phyloP scores from a whole-genome alignment of 2,797 vertebrate genomes.

The Acanthornis magna region DNA sequence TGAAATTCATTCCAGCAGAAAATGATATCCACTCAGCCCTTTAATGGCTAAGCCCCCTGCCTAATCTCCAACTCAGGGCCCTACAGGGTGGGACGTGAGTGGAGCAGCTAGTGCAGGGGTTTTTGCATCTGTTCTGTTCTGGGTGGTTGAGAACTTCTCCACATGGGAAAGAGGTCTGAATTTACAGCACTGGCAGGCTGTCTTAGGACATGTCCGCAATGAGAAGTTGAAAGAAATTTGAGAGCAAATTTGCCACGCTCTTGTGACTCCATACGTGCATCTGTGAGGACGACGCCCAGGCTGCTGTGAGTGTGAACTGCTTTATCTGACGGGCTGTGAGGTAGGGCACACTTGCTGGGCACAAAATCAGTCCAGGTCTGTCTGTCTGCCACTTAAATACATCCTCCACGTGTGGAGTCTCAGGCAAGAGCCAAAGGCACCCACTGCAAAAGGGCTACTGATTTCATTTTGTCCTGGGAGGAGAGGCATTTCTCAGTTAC shows the following conservation, averaged over 20 bases:
- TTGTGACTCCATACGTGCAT: fast-evolving
- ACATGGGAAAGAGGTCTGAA: background rate
- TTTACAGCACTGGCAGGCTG: background rate
- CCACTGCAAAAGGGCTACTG: background rate
- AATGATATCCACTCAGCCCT: background rate
- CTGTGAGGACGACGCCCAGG: background rate
- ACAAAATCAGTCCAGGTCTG: background rate
- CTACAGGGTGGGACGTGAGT: background rate
- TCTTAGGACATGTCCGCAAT: background rate
- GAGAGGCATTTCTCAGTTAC: background rate
- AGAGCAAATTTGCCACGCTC: background rate
- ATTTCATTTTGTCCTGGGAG: background rate
- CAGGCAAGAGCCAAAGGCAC: background rate
- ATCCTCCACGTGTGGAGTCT: background rate
- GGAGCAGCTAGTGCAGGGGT: background rate
- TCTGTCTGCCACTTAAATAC: background rate
- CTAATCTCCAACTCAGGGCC: background rate
- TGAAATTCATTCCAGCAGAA: slow-evolving; percentile 9
- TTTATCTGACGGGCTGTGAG: background rate
- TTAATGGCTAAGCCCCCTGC: background rate
- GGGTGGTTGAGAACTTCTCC: background rate
- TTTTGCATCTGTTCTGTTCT: background rate
- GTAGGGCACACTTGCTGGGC: background rate
- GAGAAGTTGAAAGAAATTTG: background rate
- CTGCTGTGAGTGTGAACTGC: background rate